Evolutionary conservation across 30 jellyfish, hydroid and myxozoan species (phyloP), one percentile per base, ranked within the genome.

Genomic region (Mastigias papua): DNA sequence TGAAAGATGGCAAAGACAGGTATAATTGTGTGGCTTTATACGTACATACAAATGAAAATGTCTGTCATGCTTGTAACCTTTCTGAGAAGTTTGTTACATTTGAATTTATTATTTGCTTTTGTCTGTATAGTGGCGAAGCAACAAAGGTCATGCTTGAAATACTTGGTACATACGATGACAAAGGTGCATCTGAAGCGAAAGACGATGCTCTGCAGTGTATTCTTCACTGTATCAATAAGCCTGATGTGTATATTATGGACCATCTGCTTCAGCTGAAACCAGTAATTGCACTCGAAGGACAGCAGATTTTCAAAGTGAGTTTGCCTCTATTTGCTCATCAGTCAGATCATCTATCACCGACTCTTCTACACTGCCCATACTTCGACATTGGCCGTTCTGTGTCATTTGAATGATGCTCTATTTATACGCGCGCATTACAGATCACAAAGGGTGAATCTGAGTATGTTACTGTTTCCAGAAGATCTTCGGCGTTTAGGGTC

Each of bases 151-250:
- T 93, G 97, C 89, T 93, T 4, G 97, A 93, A 60, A 78, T 93
- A 27, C 76, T 93, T 17, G 85, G 93, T 7, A 93, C 98, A 5
- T 93, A 93, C 68, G 98, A 93, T 58, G 98, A 93, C 34, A 82
- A 63, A 51, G 75, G 91, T 69, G 98, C 98, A 1, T 54, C 91
- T 22, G 97, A 73, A 42, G 98, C 98, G 1, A 84, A 85, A 64
- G 98, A 88, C 6, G 98, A 93, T 82, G 98, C 98, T 1, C 69
- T 80, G 82, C 86, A 88, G 35, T 93, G 98, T 34, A 84, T 93
- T 58, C 71, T 93, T 11, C 93, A 93, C 68, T 93, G 93, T 81
- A 82, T 93, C 48, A 70, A 70, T 19, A 87, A 87, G 71, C 97
- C 97, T 9, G 92, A 93, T 72, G 96, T 93, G 10, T 93, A 48